Evolutionary conservation across 2,888 invertebrate species (phyloP), one percentile per base, ranked within the genome.

Genomic region (Luperina testacea): DNA sequence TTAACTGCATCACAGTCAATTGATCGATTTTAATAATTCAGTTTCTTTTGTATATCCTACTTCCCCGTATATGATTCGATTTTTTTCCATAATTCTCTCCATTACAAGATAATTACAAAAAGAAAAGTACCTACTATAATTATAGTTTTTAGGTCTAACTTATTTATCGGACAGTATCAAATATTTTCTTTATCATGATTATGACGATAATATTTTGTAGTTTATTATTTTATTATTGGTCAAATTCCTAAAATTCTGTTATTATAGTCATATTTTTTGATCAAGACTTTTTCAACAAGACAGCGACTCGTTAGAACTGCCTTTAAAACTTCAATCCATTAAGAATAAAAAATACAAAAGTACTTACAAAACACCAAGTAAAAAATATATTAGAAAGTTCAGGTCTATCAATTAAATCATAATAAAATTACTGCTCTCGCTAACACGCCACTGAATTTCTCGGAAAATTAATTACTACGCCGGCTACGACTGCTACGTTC

Each of bases 381-480:
- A 42, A 69, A 70, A 77, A 27, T 64, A 65, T 65, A 61, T 6
- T 20, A 32, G 0, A 67, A 74, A 68, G 32, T 82, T 71, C 6
- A 48, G 11, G 15, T 59, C 48, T 57, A 74, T 85, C 61, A 65
- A 78, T 80, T 72, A 72, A 80, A 77, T 75, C 76, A 77, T 84
- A 81, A 84, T 81, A 78, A 81, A 80, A 80, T 75, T 77, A 78
- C 67, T 76, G 70, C 68, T 73, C 72, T 61, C 61, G 67, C 51
- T 85, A 72, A 85, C 67, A 70, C 77, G 61, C 65, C 61, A 72
- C 78, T 85, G 86, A 87, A 88, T 85, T 87, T 82, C 80, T 76
- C 65, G 27, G 73, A 73, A 82, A 81, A 88, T 87, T 88, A 89
- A 89, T 89, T 88, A 83, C 84, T 82, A 84, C 80, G 79, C 24